Percentiles rank a stretch among this genome's conserved stretches.
Conservation (phyloP, 2,797 vertebrate genomes). For the Tadarida brasiliensis region DNA sequence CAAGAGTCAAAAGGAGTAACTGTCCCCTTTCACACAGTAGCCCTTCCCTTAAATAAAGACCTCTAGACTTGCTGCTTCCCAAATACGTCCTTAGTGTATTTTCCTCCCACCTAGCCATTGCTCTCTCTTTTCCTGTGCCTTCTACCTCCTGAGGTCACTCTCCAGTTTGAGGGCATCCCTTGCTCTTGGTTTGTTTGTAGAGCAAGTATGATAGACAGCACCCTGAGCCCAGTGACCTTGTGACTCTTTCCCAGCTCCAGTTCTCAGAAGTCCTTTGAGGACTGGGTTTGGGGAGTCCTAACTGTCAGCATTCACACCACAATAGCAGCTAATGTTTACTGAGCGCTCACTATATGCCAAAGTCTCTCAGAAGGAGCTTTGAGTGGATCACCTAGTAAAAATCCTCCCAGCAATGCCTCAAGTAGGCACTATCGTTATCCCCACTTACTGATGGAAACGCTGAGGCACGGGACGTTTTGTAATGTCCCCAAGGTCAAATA, state of each 20-base stretch:
- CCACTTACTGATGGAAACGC: background rate
- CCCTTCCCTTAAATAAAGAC: background rate
- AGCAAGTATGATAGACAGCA: background rate
- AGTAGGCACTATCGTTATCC: rapidly evolving
- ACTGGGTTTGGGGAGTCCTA: background rate
- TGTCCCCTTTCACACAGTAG: background rate
- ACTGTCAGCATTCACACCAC: rapidly evolving
- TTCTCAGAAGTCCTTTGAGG: background rate
- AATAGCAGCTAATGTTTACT: rapidly evolving
- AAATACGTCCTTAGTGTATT: rapidly evolving
- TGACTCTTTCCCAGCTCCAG: background rate
- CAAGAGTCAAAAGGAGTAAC: background rate
- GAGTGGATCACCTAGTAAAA: no score
- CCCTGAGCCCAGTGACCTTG: background rate
- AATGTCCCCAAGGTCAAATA: background rate
- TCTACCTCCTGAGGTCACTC: background rate
- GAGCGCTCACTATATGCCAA: rapidly evolving
- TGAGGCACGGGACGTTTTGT: background rate
- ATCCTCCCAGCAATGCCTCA: background rate
- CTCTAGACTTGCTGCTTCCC: background rate
- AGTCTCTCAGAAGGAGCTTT: no score
- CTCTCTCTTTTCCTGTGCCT: background rate
- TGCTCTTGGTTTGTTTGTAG: background rate
- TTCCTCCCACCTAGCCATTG: background rate
- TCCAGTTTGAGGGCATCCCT: background rate